Percentiles rank a stretch among this genome's conserved stretches.
phyloP scores from a whole-genome alignment of 2,113 vertebrate genomes.

The Thamnophis sirtalis region DNA sequence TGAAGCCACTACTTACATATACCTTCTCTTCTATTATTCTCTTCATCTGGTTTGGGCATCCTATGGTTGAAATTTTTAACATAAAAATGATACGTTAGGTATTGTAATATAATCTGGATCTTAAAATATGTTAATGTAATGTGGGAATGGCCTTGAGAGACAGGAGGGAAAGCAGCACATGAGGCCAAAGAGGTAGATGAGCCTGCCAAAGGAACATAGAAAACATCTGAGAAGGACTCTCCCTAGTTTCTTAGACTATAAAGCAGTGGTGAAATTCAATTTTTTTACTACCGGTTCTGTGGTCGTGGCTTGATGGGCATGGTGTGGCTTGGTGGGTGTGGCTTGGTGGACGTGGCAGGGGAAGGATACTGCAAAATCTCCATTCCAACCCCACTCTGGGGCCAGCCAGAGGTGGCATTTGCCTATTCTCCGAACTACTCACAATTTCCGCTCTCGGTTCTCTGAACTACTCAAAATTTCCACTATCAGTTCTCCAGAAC shows the following conservation, averaged over 20 bases:
- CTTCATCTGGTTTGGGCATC: neutral
- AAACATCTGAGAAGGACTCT: neutral
- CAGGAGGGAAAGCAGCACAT: neutral
- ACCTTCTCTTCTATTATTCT: neutral
- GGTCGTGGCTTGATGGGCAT: too few species aligned
- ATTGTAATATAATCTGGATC: neutral
- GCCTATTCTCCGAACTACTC: too few species aligned
- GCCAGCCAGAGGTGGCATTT: too few species aligned
- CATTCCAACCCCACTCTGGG: too few species aligned
- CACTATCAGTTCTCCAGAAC: too few species aligned
- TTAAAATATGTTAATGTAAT: neutral
- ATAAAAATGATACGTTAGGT: neutral
- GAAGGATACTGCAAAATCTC: too few species aligned
- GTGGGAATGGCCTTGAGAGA: neutral
- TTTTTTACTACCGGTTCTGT: too few species aligned
- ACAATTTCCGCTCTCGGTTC: too few species aligned
- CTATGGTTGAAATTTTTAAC: neutral
- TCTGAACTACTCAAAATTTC: too few species aligned
- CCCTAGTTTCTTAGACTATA: neutral
- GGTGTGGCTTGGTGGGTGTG: too few species aligned
- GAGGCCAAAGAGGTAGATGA: neutral
- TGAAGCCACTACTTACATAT: neutral
- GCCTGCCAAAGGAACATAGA: neutral
- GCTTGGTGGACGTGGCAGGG: too few species aligned
- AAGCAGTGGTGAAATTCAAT: neutral